Evolutionary conservation across 2,797 vertebrate genomes (phyloP), one percentile per base, ranked within the genome.

Genomic region (Hyperoplus lanceolatus): DNA sequence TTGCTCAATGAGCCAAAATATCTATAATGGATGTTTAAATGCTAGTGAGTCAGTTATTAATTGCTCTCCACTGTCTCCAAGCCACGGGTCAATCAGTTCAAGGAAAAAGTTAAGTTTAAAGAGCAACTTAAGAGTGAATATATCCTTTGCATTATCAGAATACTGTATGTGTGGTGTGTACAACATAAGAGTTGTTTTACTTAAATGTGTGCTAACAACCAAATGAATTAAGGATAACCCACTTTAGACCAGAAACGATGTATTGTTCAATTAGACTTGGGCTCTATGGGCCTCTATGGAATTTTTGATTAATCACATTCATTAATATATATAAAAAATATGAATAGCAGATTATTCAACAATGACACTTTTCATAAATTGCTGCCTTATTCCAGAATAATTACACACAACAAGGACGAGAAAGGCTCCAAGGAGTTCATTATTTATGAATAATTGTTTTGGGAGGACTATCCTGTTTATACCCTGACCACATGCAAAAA

Each of bases 1-100:
- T 67, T 5, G 39, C 29, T 4, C 21, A 59, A 65, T 21, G 7
- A 39, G 51, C 56, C 66, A 18, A 53, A 54, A 51, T 50, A 43
- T 54, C 29, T n/a, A 11, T 6, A n/a, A 16, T 66, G 66, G 65
- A 71, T 82, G 63, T 73, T 77, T 46, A 55, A 82, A 74, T 53
- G 41, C 21, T 46, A 18, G 36, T 8, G 12, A 70, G 73, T 36
- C 36, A 39, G 42, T 64, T 60, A 77, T 63, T 43, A 63, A 61
- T 46, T 14, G 21, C 21, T 57, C 29, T 56, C 3, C 18, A 6
- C 6, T 56, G 13, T 3, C 1, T 2, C 6, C 29, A 38, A 29
- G 14, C 55, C 36, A 16, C 10, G 36, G 55, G 13, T 57, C 29
- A 48, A 15, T 14, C 46, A 48, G 46, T 48, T 14, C 46, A 48